phyloP scores from a whole-genome alignment of 2,888 invertebrate species.

The Cyclophora punctaria region DNA sequence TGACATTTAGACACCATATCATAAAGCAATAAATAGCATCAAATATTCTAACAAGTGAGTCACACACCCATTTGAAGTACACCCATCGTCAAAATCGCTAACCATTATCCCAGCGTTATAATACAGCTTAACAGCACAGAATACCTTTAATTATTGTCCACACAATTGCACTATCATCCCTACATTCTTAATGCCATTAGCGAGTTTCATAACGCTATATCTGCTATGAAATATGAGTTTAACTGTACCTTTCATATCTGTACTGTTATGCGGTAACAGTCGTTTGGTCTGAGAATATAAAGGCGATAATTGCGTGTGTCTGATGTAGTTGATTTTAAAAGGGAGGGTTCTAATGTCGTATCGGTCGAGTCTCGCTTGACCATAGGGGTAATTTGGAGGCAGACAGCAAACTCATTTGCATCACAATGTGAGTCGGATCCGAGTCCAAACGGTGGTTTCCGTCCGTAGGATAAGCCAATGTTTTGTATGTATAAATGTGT shows the following conservation, averaged over 20 bases:
- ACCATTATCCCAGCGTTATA: conserved; percentile 51
- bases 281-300: conserved; percentile 26
- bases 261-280: conserved; percentile 29
- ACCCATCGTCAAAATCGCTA: conserved; percentile 54
- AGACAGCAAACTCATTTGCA: conserved; percentile 73
- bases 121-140: conserved; percentile 39
- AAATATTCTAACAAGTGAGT: conserved; percentile 11
- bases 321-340: conserved; percentile 56
- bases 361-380: conserved; percentile 63
- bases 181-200: conserved; percentile 58
- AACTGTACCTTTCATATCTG: conserved; percentile 29
- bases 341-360: conserved; percentile 68
- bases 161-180: conserved; percentile 59
- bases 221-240: conserved; percentile 61
- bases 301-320: conserved; percentile 37
- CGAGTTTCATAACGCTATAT: conserved; percentile 64
- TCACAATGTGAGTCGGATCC: conserved; percentile 67
- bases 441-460: conserved; percentile 51
- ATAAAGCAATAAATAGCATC: no score
- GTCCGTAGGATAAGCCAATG: conserved; percentile 56
- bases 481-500: conserved; percentile 55
- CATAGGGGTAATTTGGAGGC: conserved; percentile 72
- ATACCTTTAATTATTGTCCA: conserved; percentile 63
- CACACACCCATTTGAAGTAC: conserved; percentile 23
- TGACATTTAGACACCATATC: no score